Percentiles rank a stretch among this genome's conserved stretches.
phyloP scores from a whole-genome alignment of 2,888 invertebrate genomes.

The Cataglyphis albicans region DNA sequence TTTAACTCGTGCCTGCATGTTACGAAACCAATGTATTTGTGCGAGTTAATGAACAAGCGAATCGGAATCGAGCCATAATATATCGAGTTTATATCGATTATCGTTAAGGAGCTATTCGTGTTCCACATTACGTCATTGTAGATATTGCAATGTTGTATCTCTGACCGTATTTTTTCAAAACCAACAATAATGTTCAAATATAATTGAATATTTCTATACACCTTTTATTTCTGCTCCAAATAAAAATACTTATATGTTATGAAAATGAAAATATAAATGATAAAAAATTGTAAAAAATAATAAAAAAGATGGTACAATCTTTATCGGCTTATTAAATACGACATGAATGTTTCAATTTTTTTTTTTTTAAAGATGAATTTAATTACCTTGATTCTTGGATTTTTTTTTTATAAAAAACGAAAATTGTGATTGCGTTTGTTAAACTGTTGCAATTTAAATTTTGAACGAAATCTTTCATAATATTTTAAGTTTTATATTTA shows the following conservation, averaged over 20 bases:
- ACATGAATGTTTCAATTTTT: not conserved
- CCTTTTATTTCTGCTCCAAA: not conserved
- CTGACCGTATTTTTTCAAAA: not conserved
- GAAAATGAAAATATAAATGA: not conserved
- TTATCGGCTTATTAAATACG: not conserved
- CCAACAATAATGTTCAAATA: not conserved
- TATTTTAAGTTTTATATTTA: not conserved
- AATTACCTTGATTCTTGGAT: not conserved
- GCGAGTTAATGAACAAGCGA: constrained; percentile 2
- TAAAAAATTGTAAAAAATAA: not conserved
- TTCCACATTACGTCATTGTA: constrained; percentile 9
- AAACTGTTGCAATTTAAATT: not conserved
- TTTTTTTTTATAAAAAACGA: not conserved
- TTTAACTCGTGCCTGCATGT: not conserved
- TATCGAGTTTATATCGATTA: constrained; percentile 47
- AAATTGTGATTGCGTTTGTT: not conserved
- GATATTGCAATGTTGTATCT: constrained; percentile 2
- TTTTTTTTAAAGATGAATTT: not conserved
- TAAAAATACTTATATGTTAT: not conserved
- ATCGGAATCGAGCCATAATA: constrained; percentile 25
- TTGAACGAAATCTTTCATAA: not conserved
- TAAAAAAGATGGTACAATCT: not conserved
- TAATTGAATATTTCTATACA: not conserved
- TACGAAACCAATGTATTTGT: constrained; percentile 26
- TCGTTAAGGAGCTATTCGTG: constrained; percentile 30